Evolutionary conservation across 2,888 invertebrate genomes (phyloP).

Genomic region (Macrostomum cliftonense): DNA sequence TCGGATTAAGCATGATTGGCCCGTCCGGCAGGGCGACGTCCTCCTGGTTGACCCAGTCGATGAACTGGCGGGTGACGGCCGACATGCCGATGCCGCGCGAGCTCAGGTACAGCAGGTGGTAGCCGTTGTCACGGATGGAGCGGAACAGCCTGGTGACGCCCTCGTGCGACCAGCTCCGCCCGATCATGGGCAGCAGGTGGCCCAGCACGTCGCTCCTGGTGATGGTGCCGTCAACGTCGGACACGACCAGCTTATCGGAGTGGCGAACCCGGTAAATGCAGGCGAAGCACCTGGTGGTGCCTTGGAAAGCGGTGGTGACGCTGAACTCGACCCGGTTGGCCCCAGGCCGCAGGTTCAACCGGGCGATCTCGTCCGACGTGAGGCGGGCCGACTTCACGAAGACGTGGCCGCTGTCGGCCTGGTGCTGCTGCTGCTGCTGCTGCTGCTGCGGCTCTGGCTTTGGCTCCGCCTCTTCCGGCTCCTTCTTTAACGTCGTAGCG

Average conservation of each 20-base stretch:
- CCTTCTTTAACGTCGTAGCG: too few relatives aligned
- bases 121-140: slow-evolving; percentile 87
- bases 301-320: slow-evolving; percentile 91
- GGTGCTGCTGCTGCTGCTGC: too few relatives aligned
- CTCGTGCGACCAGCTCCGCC: slow-evolving; percentile 95
- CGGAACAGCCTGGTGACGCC: slow-evolving; percentile 93
- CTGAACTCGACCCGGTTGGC: slow-evolving; percentile 90
- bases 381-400: slow-evolving; percentile 1
- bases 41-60: slow-evolving; percentile 73
- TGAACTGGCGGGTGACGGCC: slow-evolving; percentile 71
- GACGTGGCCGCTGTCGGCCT: too few relatives aligned
- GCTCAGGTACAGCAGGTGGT: slow-evolving; percentile 83
- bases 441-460: too few relatives aligned
- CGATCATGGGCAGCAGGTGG: slow-evolving; percentile 87
- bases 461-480: too few relatives aligned
- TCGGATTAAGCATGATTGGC: slow-evolving; percentile 82
- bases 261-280: slow-evolving; percentile 89
- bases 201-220: slow-evolving; percentile 93
- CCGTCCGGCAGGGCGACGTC: slow-evolving; percentile 77
- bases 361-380: slow-evolving; percentile 19
- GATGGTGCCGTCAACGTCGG: slow-evolving; percentile 97
- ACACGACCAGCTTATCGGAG: slow-evolving; percentile 89
- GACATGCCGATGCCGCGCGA: slow-evolving; percentile 81
- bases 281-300: slow-evolving; percentile 84
- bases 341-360: slow-evolving; percentile 70